A percentile compares a stretch with the other conserved stretches of the same genome.
Conservation (phyloP, 2,797 vertebrate species). For the Chelmon rostratus region DNA sequence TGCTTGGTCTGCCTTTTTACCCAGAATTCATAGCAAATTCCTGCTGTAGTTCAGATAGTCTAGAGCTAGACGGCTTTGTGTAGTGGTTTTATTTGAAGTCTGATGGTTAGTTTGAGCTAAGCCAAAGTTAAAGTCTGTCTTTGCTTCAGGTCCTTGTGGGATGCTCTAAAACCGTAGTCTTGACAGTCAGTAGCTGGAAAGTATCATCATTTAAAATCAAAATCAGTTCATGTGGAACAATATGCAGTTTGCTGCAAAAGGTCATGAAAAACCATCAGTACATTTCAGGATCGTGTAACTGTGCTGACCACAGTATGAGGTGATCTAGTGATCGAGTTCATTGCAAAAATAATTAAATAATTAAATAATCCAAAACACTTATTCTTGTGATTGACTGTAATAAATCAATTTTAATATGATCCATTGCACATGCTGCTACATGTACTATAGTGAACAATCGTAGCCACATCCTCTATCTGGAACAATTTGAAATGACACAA, state of each 20-base stretch:
- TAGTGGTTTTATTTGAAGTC: not conserved
- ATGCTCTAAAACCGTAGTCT: not conserved
- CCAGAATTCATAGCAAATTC: not conserved
- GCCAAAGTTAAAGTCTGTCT: not conserved
- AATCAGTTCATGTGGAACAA: not conserved
- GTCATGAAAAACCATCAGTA: not conserved
- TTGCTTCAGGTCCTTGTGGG: not conserved
- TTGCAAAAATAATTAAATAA: not conserved
- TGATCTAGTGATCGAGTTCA: not conserved
- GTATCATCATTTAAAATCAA: not conserved
- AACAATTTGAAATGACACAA: slow-evolving; percentile 3
- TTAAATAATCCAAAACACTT: not conserved
- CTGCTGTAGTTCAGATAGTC: not conserved
- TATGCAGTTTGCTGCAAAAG: not conserved
- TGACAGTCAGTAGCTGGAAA: not conserved
- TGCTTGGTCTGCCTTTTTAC: not conserved
- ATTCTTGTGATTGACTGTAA: not conserved
- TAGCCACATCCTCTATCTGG: too few species aligned
- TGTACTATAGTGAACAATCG: not conserved
- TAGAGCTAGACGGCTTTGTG: not conserved
- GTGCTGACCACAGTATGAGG: not conserved
- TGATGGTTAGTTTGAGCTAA: not conserved
- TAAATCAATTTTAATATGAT: not conserved
- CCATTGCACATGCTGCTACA: not conserved
- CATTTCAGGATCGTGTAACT: not conserved